Base-by-base conservation (phyloP, 2,797 vertebrate genomes). In the Pangasius macronema region DNA sequence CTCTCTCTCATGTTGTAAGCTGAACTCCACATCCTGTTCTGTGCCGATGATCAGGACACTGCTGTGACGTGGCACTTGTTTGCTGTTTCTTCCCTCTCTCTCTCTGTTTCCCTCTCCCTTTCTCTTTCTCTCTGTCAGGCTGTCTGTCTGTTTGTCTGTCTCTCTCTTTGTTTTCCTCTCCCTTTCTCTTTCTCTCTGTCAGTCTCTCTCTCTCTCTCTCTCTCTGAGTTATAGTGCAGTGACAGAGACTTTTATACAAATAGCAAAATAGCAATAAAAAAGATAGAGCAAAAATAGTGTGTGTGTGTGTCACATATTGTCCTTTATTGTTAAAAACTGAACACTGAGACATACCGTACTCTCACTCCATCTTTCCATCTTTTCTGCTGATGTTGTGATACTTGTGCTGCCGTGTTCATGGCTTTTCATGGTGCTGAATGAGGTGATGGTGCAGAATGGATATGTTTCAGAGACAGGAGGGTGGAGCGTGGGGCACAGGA, bases 11-110 rank as follows among this genome's bases (percentile, higher is more conserved):
- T 46, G 24, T 3, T 20, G 63, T 57, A 70, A 33, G 49, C 49
- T 59, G 49, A 59, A 49, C 14, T 55, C 70, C 87, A 89, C 30
- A 76, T 86, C 85, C 49, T 85, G 75, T 70, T 75, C 27, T 73
- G 22, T 82, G 70, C 83, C 88, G 46, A 84, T 73, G 46, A 82
- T 90, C 83, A 63, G 91, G 39, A 90, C 86, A 76, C 87, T 86
- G 75, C 89, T 88, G 79, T 72, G 88, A 90, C 90, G 84, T 87
- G 85, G 75, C 87, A 90, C 73, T 82, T 87, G 73, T 92, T 89
- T 89, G 57, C 39, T 80, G 30, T 67, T 10, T 11, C 10, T 36
- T 57, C n/a, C 3, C 46, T 24, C 20, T 20, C 36, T 36, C 10
- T 39, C 39, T 73, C 3, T 39, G 8, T 39, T 39, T 39, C 3